Conservation (phyloP, 2,797 vertebrate genomes). For the Channa striata region DNA sequence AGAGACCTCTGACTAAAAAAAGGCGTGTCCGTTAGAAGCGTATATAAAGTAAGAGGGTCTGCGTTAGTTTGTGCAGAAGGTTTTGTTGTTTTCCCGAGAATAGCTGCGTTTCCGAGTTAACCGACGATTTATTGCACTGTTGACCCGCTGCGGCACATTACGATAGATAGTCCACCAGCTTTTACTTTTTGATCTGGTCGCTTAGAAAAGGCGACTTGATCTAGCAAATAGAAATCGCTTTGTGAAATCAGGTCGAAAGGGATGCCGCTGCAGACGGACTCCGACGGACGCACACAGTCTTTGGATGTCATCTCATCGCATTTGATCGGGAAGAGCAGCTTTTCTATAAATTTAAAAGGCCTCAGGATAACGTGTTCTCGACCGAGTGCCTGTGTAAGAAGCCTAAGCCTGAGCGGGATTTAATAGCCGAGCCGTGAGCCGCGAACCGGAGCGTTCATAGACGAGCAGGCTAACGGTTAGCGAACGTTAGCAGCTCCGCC, state of each 20-base stretch:
- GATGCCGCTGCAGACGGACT: slow-evolving; percentile 85
- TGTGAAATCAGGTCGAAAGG: slow-evolving; percentile 76
- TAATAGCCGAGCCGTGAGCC: slow-evolving; percentile 40
- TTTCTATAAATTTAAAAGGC: slow-evolving; percentile 77
- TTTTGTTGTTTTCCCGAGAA: slow-evolving; percentile 62
- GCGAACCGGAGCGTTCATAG: slow-evolving; percentile 8
- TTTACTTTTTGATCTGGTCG: slow-evolving; percentile 74
- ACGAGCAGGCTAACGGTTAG: slow-evolving; percentile 40
- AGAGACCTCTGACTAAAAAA: neutral
- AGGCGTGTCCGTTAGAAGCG: neutral
- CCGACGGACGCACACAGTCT: slow-evolving; percentile 75
- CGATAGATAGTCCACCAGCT: slow-evolving; percentile 13
- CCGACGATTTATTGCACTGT: slow-evolving; percentile 24
- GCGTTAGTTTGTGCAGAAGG: slow-evolving; percentile 26
- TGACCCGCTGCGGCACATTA: neutral
- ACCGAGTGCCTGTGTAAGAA: slow-evolving; percentile 76
- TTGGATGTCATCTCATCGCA: slow-evolving; percentile 81
- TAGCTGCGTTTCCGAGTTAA: neutral
- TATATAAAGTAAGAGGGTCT: slow-evolving; percentile 58
- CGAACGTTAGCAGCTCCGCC: slow-evolving; percentile 53
- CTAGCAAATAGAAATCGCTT: slow-evolving; percentile 47
- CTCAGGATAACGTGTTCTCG: slow-evolving; percentile 75
- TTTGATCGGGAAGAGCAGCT: slow-evolving; percentile 80
- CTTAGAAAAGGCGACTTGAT: slow-evolving; percentile 79
- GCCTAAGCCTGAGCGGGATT: slow-evolving; percentile 52